A percentile compares a stretch with the other conserved stretches of the same genome.
These are phyloP conservation scores for Notolabrus celidotus DNA, from an alignment of 2,797 vertebrate genomes.

Conservation along the genomic window DNA sequence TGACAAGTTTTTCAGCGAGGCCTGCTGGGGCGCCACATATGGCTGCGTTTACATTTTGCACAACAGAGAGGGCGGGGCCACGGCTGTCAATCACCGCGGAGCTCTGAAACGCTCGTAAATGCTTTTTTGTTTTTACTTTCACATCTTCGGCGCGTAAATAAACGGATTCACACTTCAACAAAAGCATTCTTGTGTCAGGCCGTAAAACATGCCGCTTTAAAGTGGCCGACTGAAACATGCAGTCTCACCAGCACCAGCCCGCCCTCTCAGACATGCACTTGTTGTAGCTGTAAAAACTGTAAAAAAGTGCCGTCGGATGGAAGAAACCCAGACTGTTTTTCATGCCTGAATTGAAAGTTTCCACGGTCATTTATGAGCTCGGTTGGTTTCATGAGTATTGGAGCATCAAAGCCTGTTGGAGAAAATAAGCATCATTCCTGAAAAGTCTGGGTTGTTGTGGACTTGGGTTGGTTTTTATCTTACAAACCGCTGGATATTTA, in stretches of 20 bases:
- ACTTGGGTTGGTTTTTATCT: slow-evolving; percentile 56
- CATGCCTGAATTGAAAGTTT: slow-evolving; percentile 68
- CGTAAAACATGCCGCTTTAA: slow-evolving; percentile 69
- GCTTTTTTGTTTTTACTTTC: slow-evolving; percentile 63
- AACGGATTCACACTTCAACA: slow-evolving; percentile 57
- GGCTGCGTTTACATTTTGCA: slow-evolving; percentile 61
- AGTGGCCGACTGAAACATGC: slow-evolving; percentile 64
- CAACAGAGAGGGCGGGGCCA: slow-evolving; percentile 39
- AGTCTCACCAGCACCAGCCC: slow-evolving; percentile 63
- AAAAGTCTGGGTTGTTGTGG: slow-evolving; percentile 60
- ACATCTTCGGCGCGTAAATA: slow-evolving; percentile 59
- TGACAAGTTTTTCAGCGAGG: slow-evolving; percentile 49
- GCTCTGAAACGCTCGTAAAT: slow-evolving; percentile 19
- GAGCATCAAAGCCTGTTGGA: slow-evolving; percentile 58
- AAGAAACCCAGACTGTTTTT: slow-evolving; percentile 53
- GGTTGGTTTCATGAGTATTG: slow-evolving; percentile 62
- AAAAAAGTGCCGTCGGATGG: slow-evolving; percentile 23
- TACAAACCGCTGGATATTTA: slow-evolving; percentile 65
- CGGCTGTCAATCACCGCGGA: slow-evolving; percentile 61
- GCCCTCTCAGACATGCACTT: slow-evolving; percentile 85
- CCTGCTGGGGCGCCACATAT: slow-evolving; percentile 45
- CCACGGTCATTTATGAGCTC: slow-evolving; percentile 63
- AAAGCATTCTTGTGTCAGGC: slow-evolving; percentile 64
- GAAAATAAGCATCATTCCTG: slow-evolving; percentile 49
- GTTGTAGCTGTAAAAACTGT: slow-evolving; percentile 58